Conservation (phyloP, 2,888 invertebrate species). For the Hoplodrina ambigua region DNA sequence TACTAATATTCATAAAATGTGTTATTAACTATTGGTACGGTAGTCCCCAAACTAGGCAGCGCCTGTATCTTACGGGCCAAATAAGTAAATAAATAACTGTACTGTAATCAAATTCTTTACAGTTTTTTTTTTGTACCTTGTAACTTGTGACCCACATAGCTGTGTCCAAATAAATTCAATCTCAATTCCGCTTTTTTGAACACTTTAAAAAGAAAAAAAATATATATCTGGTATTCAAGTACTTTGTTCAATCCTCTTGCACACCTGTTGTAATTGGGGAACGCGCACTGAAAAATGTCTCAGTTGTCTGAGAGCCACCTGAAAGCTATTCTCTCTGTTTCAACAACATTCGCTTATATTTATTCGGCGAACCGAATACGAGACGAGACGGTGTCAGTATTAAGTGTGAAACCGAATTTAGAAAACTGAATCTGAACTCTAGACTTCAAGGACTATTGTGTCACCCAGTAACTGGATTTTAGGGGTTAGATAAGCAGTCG, state of each 20-base stretch:
- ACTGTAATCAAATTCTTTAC: too few relatives aligned
- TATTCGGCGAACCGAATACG: conserved; percentile 52
- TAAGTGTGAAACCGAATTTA: too few relatives aligned
- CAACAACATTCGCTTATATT: conserved; percentile 63
- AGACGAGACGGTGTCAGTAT: conserved; percentile 8
- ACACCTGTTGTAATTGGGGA: conserved; percentile 68
- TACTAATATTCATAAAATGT: too few relatives aligned
- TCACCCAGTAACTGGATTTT: too few relatives aligned
- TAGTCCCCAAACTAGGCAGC: too few relatives aligned
- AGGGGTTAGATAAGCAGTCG: too few relatives aligned
- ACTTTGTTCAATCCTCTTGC: conserved; percentile 54
- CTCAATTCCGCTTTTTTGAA: conserved; percentile 59
- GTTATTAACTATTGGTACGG: too few relatives aligned
- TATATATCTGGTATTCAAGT: conserved; percentile 49
- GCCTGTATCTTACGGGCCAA: too few relatives aligned
- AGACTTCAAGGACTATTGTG: too few relatives aligned
- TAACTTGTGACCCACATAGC: conserved; percentile 40
- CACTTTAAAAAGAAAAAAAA: conserved; percentile 52
- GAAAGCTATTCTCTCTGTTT: conserved; percentile 51
- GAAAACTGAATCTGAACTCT: neutral
- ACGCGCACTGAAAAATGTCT: conserved; percentile 64
- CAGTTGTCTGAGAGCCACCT: conserved; percentile 60
- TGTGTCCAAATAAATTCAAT: conserved; percentile 53
- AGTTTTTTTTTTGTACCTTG: neutral
- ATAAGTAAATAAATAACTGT: too few relatives aligned